A percentile compares a stretch with the other conserved stretches of the same genome.
Conservation (phyloP, 2,888 invertebrate genomes). For the Tridacna crocea region DNA sequence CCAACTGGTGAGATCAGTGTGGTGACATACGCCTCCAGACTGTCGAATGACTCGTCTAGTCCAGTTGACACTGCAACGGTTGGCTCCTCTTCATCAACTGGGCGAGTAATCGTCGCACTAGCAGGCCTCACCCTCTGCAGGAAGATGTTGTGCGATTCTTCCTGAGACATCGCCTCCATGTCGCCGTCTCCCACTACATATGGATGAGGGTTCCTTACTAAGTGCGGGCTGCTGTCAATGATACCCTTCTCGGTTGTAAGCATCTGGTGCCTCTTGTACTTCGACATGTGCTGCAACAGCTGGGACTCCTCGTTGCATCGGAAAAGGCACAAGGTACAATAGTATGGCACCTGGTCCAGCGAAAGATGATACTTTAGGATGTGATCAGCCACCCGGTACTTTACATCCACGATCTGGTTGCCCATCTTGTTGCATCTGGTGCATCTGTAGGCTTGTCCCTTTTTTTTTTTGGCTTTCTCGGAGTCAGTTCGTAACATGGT, state of each 20-base stretch:
- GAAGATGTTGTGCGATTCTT: background rate
- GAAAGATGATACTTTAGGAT: slow-evolving; percentile 12
- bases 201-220: background rate
- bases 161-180: slow-evolving; percentile 7
- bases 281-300: slow-evolving; percentile 2
- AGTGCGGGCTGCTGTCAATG: background rate
- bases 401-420: background rate
- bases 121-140: background rate
- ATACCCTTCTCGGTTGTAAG: background rate
- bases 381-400: background rate
- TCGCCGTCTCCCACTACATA: background rate
- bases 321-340: slow-evolving; percentile 6
- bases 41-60: slow-evolving; percentile 1
- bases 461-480: background rate
- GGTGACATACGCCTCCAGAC: background rate
- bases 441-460: background rate
- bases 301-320: background rate
- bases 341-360: slow-evolving; percentile 16
- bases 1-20: background rate
- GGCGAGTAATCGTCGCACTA: background rate
- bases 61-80: background rate
- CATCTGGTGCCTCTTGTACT: slow-evolving; percentile 10
- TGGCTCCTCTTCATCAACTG: background rate
- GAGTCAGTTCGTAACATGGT: background rate
- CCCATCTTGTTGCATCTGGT: slow-evolving; percentile 11